Evolutionary conservation across 2,888 invertebrate genomes (phyloP).

Genomic region (Plusia festucae): DNA sequence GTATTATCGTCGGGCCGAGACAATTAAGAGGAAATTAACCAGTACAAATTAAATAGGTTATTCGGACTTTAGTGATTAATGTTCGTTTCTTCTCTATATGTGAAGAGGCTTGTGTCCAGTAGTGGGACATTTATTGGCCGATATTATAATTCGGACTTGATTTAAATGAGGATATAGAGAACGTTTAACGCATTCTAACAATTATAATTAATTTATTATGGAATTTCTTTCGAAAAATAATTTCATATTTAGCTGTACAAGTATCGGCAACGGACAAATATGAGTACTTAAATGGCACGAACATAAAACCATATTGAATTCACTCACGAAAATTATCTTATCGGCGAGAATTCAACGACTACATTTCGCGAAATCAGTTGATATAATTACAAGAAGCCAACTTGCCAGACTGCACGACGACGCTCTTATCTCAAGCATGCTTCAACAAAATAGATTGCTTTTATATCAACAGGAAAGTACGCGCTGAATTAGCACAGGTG

Average conservation of each 20-base stretch:
- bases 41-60: neutral
- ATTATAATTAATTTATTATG: too few species aligned
- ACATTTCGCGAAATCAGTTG: slow-evolving; percentile 42
- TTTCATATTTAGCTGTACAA: too few species aligned
- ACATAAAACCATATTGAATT: neutral
- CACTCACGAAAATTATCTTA: slow-evolving; percentile 12
- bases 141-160: too few species aligned
- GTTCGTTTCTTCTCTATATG: too few species aligned
- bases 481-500: slow-evolving; percentile 76
- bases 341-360: slow-evolving; percentile 14
- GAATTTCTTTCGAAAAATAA: too few species aligned
- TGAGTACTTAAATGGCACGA: too few species aligned
- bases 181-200: neutral
- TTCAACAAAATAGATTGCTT: slow-evolving; percentile 31
- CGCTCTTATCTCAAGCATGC: slow-evolving; percentile 50
- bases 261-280: too few species aligned
- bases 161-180: neutral
- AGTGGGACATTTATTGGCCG: too few species aligned
- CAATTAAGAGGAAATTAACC: neutral
- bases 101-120: too few species aligned
- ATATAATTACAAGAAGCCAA: slow-evolving; percentile 42
- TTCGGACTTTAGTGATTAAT: neutral
- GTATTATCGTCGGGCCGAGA: neutral
- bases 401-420: slow-evolving; percentile 57
- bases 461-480: slow-evolving; percentile 77